Base-by-base conservation (phyloP, 2,888 invertebrate species). In the Dolomedes plantarius region DNA sequence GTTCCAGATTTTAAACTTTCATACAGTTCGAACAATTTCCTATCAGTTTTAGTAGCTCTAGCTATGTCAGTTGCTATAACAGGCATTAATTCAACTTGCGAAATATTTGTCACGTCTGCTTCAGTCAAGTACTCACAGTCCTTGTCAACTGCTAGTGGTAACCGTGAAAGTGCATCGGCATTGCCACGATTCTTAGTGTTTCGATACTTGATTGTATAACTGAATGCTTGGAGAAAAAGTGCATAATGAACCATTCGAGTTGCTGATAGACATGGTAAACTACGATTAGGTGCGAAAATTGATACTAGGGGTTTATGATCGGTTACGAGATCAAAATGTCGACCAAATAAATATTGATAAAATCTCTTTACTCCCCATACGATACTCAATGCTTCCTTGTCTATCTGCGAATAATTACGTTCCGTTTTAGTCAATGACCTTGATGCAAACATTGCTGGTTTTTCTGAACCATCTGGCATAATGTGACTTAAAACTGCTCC, bases 381-480 rank as follows among this genome's bases (percentile, higher is more conserved):
- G 41, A 90, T 71, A 62, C 90, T 90, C 28, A 90, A 88, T 1
- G 91, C 91, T 89, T 91, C 91, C 88, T 90, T 90, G 71, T 91
- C 91, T 16, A 91, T 87, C 88, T 91, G 90, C 23, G 90, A 89
- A 88, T 91, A 91, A 27, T 90, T 89, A 62, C 89, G 86, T 86
- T 91, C 90, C 7, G 90, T 83, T 46, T 31, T 56, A n/a, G 89
- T 90, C 27, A 91, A 85, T 3, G 90, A 88, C 78, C 90, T 89
- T 69, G 91, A 92, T 0, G 91, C 91, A 88, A 91, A 92, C 0
- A 90, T 89, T 36, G 92, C 91, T 2, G 92, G 91, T 87, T 90
- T 86, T 82, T 91, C 91, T n/a, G 88, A 81, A n/a, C 90, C 90
- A 88, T 91, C 90, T 27, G 83, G 80, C 68, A 88, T 90, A 28